Evolutionary conservation across 1,140 invertebrate species (phyloP).

Genomic region (Drosophila micromelanica): DNA sequence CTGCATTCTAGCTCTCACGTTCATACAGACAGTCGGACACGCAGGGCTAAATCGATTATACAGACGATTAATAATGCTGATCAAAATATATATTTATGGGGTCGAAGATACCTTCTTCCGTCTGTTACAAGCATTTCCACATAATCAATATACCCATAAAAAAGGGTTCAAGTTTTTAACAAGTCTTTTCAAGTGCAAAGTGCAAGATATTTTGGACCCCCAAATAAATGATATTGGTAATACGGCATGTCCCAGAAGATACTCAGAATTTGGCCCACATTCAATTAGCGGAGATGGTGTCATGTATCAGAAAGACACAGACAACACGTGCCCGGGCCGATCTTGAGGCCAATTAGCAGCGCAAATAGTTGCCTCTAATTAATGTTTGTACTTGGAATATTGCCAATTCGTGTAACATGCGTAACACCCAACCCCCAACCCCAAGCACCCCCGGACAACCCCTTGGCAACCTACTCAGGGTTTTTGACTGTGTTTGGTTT

Average conservation of each 20-base stretch:
- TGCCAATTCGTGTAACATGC: slow-evolving; percentile 35
- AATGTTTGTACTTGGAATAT: slow-evolving; percentile 45
- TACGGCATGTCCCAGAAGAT: too few species aligned
- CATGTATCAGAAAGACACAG: background rate
- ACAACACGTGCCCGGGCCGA: slow-evolving; percentile 16
- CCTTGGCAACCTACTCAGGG: background rate
- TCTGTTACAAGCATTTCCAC: too few species aligned
- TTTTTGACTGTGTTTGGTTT: slow-evolving; percentile 26
- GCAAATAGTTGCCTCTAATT: slow-evolving; percentile 48
- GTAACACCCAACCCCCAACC: too few species aligned
- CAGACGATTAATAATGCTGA: too few species aligned
- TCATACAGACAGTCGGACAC: too few species aligned
- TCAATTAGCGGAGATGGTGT: slow-evolving; percentile 24
- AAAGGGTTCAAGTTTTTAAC: too few species aligned
- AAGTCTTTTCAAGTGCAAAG: slow-evolving; percentile 19
- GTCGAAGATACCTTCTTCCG: too few species aligned
- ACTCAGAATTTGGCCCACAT: background rate
- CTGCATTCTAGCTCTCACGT: too few species aligned
- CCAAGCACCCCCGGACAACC: background rate
- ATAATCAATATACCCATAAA: too few species aligned
- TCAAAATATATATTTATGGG: too few species aligned
- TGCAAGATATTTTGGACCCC: background rate
- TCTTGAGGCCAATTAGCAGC: slow-evolving; percentile 26
- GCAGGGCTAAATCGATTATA: too few species aligned
- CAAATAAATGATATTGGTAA: too few species aligned